Evolutionary conservation across 2,113 vertebrate genomes (phyloP), one percentile per base, ranked within the genome.

Genomic region (Hippocampus barbouri): DNA sequence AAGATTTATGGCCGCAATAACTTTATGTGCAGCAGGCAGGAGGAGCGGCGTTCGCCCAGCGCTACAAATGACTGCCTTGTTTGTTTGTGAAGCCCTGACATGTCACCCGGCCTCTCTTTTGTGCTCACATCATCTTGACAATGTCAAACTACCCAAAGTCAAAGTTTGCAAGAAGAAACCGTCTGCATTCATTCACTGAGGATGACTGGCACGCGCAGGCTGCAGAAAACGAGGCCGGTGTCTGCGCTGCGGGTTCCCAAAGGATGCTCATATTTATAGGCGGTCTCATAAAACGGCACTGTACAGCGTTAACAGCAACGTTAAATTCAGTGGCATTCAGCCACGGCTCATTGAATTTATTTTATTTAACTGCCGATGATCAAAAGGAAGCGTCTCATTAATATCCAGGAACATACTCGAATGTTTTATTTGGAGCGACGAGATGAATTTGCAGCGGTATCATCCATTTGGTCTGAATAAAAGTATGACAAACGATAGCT

Each of bases 1-100:
- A 66, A 47, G 64, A 66, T 66, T 66, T 47, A 66, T 66, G 21
- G 20, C 64, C 2, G 43, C 64, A 66, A 43, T 27, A 45, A 66
- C 64, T 66, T 47, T 1, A 25, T 25, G 63, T 68, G 64, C 74
- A 64, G 54, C 68, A 72, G 59, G 62, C 51, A 64, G 65, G 15
- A 56, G 47, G 11, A 71, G 54, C 62, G 6, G 20, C 12, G 6
- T 64, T n/a, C 20, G 21, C 38, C 38, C 12, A 38, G 21, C n/a
- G 38, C 38, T 5, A 21, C 38, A 45, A 65, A 65, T 25, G 40
- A 65, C 45, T 12, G n/a, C 38, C 16, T 40, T 66, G 63, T 66
- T 66, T 66, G 63, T 66, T 66, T 66, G 45, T 15, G 63, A 66
- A 45, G 40, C 21, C 38, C 41, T 18, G 27, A 34, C 59, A 20